Evolutionary conservation across 64 coral and sea anemone genomes (phyloP).

Genomic region (Stichodactyla mertensii): DNA sequence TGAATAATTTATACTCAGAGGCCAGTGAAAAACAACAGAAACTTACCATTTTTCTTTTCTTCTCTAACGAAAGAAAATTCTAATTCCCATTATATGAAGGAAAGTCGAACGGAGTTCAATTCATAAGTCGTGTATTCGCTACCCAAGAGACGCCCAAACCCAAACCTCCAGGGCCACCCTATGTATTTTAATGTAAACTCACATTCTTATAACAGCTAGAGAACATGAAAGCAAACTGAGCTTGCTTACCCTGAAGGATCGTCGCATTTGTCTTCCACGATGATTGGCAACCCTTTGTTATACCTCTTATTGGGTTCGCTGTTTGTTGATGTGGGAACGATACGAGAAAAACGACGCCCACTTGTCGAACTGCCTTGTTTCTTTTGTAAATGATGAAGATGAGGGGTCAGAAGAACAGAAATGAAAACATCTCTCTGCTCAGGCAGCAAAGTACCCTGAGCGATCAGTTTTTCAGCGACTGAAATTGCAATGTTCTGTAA

Average conservation of each 20-base stretch:
- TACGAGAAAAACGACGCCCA: conserved; percentile 20
- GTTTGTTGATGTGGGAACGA: background rate
- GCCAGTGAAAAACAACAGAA: too few relatives aligned
- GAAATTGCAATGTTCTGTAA: conserved; percentile 63
- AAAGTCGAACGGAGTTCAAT: too few relatives aligned
- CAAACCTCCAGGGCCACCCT: too few relatives aligned
- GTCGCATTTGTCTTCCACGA: background rate
- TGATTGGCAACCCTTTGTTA: background rate
- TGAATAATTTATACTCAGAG: too few relatives aligned
- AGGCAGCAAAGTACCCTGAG: conserved; percentile 19
- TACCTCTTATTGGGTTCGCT: background rate
- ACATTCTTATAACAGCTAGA: background rate
- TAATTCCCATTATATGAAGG: too few relatives aligned
- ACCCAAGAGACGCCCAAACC: too few relatives aligned
- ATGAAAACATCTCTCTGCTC: conserved; percentile 58
- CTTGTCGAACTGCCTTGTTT: background rate
- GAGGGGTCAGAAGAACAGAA: conserved; percentile 63
- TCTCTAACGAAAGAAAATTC: too few relatives aligned
- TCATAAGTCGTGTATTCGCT: too few relatives aligned
- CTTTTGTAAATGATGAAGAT: conserved; percentile 76
- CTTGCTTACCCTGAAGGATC: background rate
- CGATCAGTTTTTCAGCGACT: conserved; percentile 62
- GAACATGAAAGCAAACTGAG: background rate
- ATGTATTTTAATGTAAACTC: too few relatives aligned
- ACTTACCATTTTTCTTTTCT: too few relatives aligned